phyloP scores from a whole-genome alignment of 2,888 invertebrate species.

The Drosophila nr. perissopoda region DNA sequence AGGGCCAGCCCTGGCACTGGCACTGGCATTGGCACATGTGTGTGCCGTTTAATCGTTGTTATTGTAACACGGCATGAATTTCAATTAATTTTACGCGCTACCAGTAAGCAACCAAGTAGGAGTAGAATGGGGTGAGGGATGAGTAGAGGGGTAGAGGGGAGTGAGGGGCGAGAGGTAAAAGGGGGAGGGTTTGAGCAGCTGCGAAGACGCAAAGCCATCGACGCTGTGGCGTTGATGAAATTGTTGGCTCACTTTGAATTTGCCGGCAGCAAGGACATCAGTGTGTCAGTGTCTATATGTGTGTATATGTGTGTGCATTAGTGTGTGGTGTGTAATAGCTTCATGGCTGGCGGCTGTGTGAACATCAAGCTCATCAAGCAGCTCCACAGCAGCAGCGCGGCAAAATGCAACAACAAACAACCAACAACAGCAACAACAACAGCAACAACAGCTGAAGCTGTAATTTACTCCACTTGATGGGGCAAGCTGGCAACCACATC shows the following conservation, averaged over 20 bases:
- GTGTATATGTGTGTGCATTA: constrained; percentile 15
- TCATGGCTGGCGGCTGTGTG: constrained; percentile 83
- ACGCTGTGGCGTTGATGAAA: constrained; percentile 75
- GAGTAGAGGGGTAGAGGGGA: background rate
- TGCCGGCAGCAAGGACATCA: constrained; percentile 81
- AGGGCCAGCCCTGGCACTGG: constrained; percentile 62
- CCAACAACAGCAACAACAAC: constrained; percentile 38
- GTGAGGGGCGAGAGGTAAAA: background rate
- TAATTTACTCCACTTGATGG: constrained; percentile 68
- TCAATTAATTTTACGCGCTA: constrained; percentile 79
- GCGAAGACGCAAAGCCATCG: constrained; percentile 40
- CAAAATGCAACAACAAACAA: constrained; percentile 49
- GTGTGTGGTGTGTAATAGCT: constrained; percentile 75
- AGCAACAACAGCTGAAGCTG: constrained; percentile 39
- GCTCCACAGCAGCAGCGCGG: constrained; percentile 41
- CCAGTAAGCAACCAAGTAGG: constrained; percentile 47
- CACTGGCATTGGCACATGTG: constrained; percentile 42
- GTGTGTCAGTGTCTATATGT: background rate
- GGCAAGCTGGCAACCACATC: constrained; percentile 46
- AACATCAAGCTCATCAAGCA: constrained; percentile 81
- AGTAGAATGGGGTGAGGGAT: background rate
- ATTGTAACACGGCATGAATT: constrained; percentile 79
- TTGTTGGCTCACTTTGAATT: constrained; percentile 79
- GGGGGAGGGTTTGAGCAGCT: constrained; percentile 6
- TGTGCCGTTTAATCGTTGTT: constrained; percentile 79